phyloP scores from a whole-genome alignment of 2,113 vertebrate species.

The Albula goreensis region DNA sequence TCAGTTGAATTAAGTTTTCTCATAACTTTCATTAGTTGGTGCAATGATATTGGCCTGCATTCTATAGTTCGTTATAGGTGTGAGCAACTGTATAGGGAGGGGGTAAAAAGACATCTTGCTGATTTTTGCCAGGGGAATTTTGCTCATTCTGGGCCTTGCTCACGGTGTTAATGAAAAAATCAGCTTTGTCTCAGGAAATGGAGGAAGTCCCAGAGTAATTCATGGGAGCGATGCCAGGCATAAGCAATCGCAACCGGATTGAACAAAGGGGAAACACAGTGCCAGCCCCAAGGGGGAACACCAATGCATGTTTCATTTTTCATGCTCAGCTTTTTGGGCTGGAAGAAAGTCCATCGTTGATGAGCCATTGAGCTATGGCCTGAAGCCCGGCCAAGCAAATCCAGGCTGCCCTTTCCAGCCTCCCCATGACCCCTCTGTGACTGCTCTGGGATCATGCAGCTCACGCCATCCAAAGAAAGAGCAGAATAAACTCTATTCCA shows the following conservation, averaged over 20 bases:
- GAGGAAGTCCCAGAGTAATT: conserved; percentile 21
- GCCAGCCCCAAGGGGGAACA: no score
- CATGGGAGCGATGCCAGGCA: background rate
- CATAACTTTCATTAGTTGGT: background rate
- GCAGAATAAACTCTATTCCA: no score
- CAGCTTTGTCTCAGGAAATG: background rate
- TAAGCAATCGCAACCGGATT: background rate
- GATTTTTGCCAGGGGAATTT: background rate
- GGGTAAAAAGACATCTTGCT: background rate
- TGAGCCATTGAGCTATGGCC: no score
- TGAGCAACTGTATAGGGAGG: background rate
- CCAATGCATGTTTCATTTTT: background rate
- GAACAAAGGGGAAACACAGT: background rate
- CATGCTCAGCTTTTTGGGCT: background rate
- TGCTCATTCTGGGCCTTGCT: background rate
- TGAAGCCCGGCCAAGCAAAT: background rate
- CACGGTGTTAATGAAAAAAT: background rate
- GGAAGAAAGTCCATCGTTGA: no score
- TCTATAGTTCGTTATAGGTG: background rate
- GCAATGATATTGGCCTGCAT: background rate
- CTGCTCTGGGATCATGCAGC: no score
- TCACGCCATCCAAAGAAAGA: no score
- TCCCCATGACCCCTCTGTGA: background rate
- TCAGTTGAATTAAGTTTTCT: background rate
- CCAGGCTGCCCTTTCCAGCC: no score